A percentile compares a stretch with the other conserved stretches of the same genome.
Evolutionary conservation across 1,140 invertebrate species (phyloP).

Genomic region (Nymphalis io): DNA sequence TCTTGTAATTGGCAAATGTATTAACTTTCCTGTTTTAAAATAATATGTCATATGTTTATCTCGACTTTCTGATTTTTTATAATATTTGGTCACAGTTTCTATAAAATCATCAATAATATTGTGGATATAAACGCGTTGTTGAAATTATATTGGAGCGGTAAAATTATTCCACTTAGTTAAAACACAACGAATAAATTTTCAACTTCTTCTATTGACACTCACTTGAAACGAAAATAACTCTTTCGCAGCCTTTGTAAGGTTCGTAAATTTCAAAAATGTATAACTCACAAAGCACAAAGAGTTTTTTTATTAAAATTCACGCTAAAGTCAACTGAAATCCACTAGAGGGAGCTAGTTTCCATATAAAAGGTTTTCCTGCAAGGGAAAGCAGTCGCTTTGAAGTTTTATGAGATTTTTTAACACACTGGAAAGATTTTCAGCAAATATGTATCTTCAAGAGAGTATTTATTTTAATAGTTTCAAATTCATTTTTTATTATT

Average conservation of each 20-base stretch:
- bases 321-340: constrained; percentile 1
- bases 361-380: constrained; percentile 3
- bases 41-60: no score
- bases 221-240: neutral
- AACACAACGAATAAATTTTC: no score
- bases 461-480: no score
- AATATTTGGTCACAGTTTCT: no score
- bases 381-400: neutral
- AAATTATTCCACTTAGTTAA: no score
- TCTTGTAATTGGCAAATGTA: no score
- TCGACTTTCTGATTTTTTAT: no score
- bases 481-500: no score
- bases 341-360: constrained; percentile 2
- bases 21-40: no score
- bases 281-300: neutral
- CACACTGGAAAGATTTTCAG: neutral
- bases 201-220: neutral
- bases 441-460: neutral
- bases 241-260: neutral
- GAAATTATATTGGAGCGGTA: no score
- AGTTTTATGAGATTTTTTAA: constrained; percentile 3
- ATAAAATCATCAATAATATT: no score
- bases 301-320: constrained; percentile 4
- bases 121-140: no score
- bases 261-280: neutral